phyloP scores from a whole-genome alignment of 37 sponge, comb jelly and placozoan genomes.

The Agelas oroides region DNA sequence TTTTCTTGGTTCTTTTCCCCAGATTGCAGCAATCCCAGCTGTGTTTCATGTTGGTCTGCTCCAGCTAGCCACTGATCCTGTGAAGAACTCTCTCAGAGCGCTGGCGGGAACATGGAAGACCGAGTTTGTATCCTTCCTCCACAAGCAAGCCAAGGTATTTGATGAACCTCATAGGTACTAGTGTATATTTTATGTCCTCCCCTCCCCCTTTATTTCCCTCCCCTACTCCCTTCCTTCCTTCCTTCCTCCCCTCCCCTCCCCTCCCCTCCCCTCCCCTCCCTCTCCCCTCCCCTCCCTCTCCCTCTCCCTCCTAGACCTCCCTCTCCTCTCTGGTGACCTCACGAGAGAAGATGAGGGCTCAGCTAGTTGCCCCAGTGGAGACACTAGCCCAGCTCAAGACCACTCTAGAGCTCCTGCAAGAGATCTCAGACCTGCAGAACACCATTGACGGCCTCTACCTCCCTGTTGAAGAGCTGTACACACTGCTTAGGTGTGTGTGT shows the following conservation, averaged over 20 bases:
- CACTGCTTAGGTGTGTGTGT: constrained; percentile 55
- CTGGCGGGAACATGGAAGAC: constrained; percentile 82
- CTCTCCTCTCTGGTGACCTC: constrained; percentile 67
- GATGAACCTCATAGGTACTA: neutral
- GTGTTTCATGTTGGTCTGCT: constrained; percentile 59
- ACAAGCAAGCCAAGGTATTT: constrained; percentile 79
- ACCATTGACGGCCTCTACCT: constrained; percentile 74
- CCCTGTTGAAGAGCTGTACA: constrained; percentile 80
- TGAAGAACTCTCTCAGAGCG: constrained; percentile 76
- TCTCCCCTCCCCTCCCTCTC: too few relatives aligned
- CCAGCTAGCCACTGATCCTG: constrained; percentile 67
- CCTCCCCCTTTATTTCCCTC: neutral
- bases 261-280: too few relatives aligned
- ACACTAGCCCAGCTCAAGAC: constrained; percentile 60
- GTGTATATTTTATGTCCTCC: neutral
- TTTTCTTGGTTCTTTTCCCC: neutral
- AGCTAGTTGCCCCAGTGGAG: constrained; percentile 63
- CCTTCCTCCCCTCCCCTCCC: too few relatives aligned
- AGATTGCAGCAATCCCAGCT: constrained; percentile 58
- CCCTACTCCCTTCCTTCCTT: too few relatives aligned
- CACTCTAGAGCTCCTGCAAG: constrained; percentile 67
- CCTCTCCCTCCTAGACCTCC: too few relatives aligned
- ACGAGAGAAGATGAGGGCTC: constrained; percentile 50
- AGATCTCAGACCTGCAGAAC: constrained; percentile 80
- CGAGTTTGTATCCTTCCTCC: constrained; percentile 79